A percentile compares a stretch with the other conserved stretches of the same genome.
These are phyloP conservation scores for Hipparchia semele DNA, from an alignment of 2,888 invertebrate species.

Conservation along the genomic window DNA sequence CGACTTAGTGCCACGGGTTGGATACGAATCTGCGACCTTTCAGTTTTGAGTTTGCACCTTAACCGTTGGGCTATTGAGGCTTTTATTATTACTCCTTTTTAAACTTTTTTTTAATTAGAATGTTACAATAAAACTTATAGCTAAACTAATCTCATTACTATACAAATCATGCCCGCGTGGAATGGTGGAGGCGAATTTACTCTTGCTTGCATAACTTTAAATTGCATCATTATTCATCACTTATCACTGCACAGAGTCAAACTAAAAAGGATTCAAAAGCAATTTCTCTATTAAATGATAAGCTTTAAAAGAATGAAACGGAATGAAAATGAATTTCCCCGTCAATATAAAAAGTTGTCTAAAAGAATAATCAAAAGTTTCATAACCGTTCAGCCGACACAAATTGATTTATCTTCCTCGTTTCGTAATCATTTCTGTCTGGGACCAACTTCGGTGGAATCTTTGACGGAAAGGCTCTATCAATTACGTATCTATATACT, in stretches of 20 bases:
- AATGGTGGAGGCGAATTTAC: no score
- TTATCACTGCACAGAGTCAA: background rate
- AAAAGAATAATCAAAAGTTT: slow-evolving; percentile 25
- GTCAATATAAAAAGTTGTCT: slow-evolving; percentile 21
- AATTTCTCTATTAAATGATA: background rate
- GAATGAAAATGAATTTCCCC: slow-evolving; percentile 22
- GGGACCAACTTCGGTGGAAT: background rate
- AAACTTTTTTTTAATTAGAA: no score
- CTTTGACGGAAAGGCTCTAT: slow-evolving; percentile 1
- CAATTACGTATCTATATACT: background rate
- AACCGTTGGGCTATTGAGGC: no score
- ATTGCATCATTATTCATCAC: background rate
- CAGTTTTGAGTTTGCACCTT: no score
- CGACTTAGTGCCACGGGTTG: no score
- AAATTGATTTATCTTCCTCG: slow-evolving; percentile 25
- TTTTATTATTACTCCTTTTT: no score
- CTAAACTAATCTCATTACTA: no score
- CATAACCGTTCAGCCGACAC: slow-evolving; percentile 25
- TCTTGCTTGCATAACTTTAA: background rate
- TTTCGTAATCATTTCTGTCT: slow-evolving; percentile 17
- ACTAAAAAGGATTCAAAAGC: background rate
- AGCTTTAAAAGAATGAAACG: slow-evolving; percentile 6
- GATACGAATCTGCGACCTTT: no score
- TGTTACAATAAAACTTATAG: no score
- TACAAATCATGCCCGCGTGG: no score